Evolutionary conservation across 2,888 invertebrate species (phyloP), one percentile per base, ranked within the genome.

Genomic region (Zaprionus bogoriensis): DNA sequence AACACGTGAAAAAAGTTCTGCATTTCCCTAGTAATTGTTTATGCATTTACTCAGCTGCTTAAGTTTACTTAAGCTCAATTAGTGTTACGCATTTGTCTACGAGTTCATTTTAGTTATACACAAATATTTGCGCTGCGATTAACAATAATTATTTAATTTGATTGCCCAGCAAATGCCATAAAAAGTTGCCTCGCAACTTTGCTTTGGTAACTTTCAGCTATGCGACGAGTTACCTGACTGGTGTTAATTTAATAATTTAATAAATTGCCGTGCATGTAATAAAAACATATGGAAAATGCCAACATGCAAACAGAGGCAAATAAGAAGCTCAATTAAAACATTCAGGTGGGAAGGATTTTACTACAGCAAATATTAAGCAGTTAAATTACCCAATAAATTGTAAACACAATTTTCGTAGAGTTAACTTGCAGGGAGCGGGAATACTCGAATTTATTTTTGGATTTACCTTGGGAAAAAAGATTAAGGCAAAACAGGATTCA

Each of bases 191-290:
- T n/a, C n/a, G n/a, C n/a, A 17, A 36, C 17, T 17, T 17, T 36
- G 14, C 14, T 32, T 32, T 32, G 6, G 14, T 32, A 17, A 36
- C 9, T 36, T 17, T 17, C 32, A 27, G 17, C 52, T 52, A 14
- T 30, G 23, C 45, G 17, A 12, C 28, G 9, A 6, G 7, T 36
- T 17, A 9, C 17, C 32, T 17, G 9, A 14, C 27, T 46, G 60
- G 64, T 67, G 78, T 77, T 77, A 63, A 78, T 81, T 65, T 55
- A 74, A 62, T 62, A 54, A 50, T 47, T 41, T 39, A 53, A 60
- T 22, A 32, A 55, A 39, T 32, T 39, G 28, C 32, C 39, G 9
- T n/a, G 20, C 14, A 32, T 39, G 39, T 17, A 55, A 39, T 10
- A 27, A 9, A 42, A 23, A 28, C n/a, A 10, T 27, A 9, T 44